Base-by-base conservation (phyloP, 2,888 invertebrate species). In the Linyphia triangularis region DNA sequence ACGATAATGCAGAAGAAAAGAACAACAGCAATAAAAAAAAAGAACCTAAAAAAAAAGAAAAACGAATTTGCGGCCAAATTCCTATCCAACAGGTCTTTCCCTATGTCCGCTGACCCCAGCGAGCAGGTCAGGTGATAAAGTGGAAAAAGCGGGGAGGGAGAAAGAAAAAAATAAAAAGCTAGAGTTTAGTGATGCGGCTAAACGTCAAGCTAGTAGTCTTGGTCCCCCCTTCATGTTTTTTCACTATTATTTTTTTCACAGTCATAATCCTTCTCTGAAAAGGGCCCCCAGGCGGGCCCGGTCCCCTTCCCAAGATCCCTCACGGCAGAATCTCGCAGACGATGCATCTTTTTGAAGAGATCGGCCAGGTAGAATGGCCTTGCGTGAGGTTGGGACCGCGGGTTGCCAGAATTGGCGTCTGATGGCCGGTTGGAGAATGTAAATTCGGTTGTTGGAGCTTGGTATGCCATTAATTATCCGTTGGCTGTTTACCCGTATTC, bases 61-160 rank as follows among this genome's bases (percentile, higher is more conserved):
- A 40, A 61, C 26, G 65, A 83, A 88, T 81, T 82, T 88, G 81
- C 73, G 86, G 86, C 81, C 86, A 75, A 88, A 88, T 88, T 88
- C 86, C 81, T 72, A 75, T 67, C 86, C 86, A 75, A 88, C 86
- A 88, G 81, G 86, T 88, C 86, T 88, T 67, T 82, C 59, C 86
- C 81, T 75, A 65, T 88, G 86, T 88, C 86, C 86, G 86, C 86
- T 82, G 86, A 88, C 86, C 86, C 81, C 40, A 75, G 57, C 63
- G 65, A 75, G 59, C 69, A 72, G 84, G 84, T 85, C 84, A 85
- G 84, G 69, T 77, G 83, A 83, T 83, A 83, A 75, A 75, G 51
- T 79, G 70, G 70, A 70, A 24, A 63, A 69, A 24, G 40, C 33
- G 19, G 37, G 70, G 65, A 59, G 79, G 26, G 69, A 67, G 63